Conservation (phyloP, 2,797 vertebrate genomes). For the Coccyzus lansbergi region DNA sequence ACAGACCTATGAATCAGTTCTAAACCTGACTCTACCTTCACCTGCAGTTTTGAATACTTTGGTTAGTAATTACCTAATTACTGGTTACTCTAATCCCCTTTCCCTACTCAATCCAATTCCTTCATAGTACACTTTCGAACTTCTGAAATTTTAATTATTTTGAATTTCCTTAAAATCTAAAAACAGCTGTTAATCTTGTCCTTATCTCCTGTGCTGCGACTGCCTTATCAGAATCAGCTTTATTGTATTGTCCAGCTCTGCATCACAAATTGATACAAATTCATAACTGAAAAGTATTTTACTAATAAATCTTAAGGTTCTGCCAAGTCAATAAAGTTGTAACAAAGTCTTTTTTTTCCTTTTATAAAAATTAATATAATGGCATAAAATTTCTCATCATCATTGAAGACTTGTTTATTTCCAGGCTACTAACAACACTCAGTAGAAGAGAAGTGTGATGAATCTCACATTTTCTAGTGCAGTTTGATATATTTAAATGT, state of each 20-base stretch:
- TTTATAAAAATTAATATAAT: not conserved
- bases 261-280: not conserved
- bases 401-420: not conserved
- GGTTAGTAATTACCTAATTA: not conserved
- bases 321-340: not conserved
- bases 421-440: not conserved
- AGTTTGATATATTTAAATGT: not conserved
- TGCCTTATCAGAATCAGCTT: not conserved
- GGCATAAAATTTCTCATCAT: not conserved
- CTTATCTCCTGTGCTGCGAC: not conserved
- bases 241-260: not conserved
- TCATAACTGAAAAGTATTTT: not conserved
- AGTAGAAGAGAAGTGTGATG: rapidly evolving
- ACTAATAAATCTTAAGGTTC: not conserved
- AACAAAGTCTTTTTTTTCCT: not conserved
- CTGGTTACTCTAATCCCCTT: not conserved
- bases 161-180: not conserved
- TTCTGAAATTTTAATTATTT: not conserved
- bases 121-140: not conserved
- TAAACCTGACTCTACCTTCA: not conserved
- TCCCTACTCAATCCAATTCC: rapidly evolving
- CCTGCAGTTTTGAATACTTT: not conserved
- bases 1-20: not conserved
- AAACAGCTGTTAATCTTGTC: not conserved
- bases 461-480: not conserved